A percentile compares a stretch with the other conserved stretches of the same genome.
Evolutionary conservation across 2,113 vertebrate species (phyloP).

Genomic region (Rousettus leschenaultii): DNA sequence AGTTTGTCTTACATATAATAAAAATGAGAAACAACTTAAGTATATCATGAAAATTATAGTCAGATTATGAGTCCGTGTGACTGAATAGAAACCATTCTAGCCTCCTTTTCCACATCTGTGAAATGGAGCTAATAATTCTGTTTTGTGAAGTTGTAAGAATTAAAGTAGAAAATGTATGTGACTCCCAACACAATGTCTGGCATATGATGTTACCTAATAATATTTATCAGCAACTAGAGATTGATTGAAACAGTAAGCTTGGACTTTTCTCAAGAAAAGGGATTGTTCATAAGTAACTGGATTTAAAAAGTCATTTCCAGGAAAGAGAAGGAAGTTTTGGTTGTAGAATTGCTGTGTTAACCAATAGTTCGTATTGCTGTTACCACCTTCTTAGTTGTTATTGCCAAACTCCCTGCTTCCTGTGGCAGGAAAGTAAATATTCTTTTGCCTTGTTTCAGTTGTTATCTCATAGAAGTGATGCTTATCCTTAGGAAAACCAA

Average conservation of each 20-base stretch:
- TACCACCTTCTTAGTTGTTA: not conserved
- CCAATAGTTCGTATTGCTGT: not conserved
- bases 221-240: not conserved
- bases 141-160: not conserved
- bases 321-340: not conserved
- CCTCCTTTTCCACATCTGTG: not conserved
- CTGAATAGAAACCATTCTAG: not conserved
- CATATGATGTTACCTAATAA: not conserved
- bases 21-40: not conserved
- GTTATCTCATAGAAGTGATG: not conserved
- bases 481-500: not conserved
- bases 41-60: not conserved
- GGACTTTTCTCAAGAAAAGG: not conserved
- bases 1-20: not conserved
- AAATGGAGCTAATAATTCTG: not conserved
- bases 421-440: constrained; percentile 1
- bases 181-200: not conserved
- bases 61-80: not conserved
- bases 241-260: not conserved
- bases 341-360: not conserved
- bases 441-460: not conserved
- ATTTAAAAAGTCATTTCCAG: constrained; percentile 29
- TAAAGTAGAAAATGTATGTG: not conserved
- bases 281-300: not conserved
- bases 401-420: constrained; percentile 26